Percentiles rank a stretch among this genome's conserved stretches.
These are phyloP conservation scores for Emmelina monodactyla DNA, from an alignment of 2,888 invertebrate species.

Conservation along the genomic window DNA sequence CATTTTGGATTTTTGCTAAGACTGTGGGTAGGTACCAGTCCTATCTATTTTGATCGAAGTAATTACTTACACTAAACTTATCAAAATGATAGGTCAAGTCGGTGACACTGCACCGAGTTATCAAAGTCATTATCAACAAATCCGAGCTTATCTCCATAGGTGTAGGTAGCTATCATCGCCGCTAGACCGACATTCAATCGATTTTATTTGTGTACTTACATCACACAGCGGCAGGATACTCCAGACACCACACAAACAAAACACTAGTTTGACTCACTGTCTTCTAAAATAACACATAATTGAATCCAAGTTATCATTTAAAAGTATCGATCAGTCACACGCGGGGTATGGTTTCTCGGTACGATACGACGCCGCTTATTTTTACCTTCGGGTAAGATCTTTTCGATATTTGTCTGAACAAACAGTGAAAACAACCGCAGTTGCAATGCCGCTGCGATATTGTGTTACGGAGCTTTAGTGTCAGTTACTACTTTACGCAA, in stretches of 20 bases:
- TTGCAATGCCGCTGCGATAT: background rate
- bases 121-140: slow-evolving; percentile 1
- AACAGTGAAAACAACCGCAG: slow-evolving; percentile 10
- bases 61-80: too few relatives aligned
- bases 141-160: background rate
- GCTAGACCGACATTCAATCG: slow-evolving; percentile 46
- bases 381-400: slow-evolving; percentile 54
- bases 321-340: slow-evolving; percentile 64
- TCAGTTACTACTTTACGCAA: slow-evolving; percentile 30
- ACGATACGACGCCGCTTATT: slow-evolving; percentile 48
- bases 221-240: slow-evolving; percentile 24
- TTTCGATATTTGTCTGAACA: slow-evolving; percentile 31
- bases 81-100: too few relatives aligned
- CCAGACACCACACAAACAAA: slow-evolving; percentile 24
- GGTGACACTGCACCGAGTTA: too few relatives aligned
- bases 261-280: slow-evolving; percentile 37
- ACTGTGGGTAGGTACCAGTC: too few relatives aligned
- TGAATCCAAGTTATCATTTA: slow-evolving; percentile 65
- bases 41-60: too few relatives aligned
- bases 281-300: slow-evolving; percentile 52
- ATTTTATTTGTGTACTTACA: slow-evolving; percentile 42
- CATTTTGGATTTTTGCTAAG: too few relatives aligned
- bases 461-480: background rate
- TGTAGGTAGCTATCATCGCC: slow-evolving; percentile 15
- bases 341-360: slow-evolving; percentile 46